phyloP scores from a whole-genome alignment of 2,113 vertebrate species.

The Urocolius indicus region DNA sequence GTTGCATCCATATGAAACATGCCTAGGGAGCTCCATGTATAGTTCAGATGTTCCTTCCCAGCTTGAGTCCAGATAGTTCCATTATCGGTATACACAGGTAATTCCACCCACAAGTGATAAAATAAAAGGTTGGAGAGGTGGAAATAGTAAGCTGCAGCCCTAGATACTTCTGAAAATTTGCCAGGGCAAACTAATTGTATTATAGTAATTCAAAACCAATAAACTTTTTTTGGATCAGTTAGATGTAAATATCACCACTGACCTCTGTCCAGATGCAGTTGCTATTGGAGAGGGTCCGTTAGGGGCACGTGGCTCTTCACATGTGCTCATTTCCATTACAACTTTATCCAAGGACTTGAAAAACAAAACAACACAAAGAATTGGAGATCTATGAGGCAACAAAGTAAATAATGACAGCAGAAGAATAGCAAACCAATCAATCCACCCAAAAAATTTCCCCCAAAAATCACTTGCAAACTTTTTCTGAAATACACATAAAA shows the following conservation, averaged over 20 bases:
- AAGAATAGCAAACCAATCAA: neutral
- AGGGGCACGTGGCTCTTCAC: conserved; percentile 93
- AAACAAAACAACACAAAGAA: conserved; percentile 27
- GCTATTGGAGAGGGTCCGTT: conserved; percentile 98
- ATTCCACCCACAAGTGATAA: neutral
- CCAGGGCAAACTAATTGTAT: neutral
- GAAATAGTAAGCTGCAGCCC: neutral
- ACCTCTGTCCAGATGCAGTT: conserved; percentile 97
- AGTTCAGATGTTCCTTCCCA: neutral
- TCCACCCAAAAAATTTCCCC: neutral
- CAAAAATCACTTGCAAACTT: neutral
- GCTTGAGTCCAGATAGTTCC: neutral
- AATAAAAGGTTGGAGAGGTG: neutral
- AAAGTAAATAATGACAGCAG: neutral
- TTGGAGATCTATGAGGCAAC: neutral
- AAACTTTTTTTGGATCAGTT: neutral
- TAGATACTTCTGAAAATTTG: neutral
- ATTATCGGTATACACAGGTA: neutral
- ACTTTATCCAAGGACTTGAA: conserved; percentile 95
- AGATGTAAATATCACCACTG: neutral
- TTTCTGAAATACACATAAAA: neutral
- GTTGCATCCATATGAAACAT: neutral
- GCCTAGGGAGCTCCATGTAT: neutral
- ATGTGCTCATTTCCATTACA: conserved; percentile 99
- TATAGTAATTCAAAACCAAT: neutral